Evolutionary conservation across 2,113 vertebrate genomes (phyloP), one percentile per base, ranked within the genome.

Genomic region (Melanerpes aurifrons): DNA sequence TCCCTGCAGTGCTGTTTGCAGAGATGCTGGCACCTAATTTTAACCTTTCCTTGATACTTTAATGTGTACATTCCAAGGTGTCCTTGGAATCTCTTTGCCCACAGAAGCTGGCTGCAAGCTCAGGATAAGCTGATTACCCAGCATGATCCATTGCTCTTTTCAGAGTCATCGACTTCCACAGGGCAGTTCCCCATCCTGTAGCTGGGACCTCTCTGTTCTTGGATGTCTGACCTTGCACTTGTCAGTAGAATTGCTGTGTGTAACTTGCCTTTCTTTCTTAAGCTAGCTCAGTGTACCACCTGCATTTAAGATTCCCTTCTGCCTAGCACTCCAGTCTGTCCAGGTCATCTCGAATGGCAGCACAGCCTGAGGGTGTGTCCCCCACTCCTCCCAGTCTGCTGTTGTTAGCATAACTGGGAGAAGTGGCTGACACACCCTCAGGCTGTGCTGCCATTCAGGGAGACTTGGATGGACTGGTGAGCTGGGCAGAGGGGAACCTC

Each of bases 161-260:
- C 84, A 85, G 92, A 94, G 53, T 89, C 78, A 68, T 74, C 92
- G 77, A 87, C 78, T 94, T 62, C 63, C 78, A 95, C 86, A 89
- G 64, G 82, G 91, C 91, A 82, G 37, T 95, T 86, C 81, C 93
- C 47, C 87, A 54, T 93, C 61, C 81, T 93, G 45, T 82, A 72
- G 87, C 81, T 89, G 70, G 66, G 77, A 87, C 78, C 62, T 90
- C 70, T 89, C 21, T 92, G 31, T 92, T 89, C 48, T 43, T 92
- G 14, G 87, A 73, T 92, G 74, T 80, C 86, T 92, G 74, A 73
- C 43, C 64, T 86, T 90, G 86, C 89, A 24, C 89, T 96, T 93
- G 86, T 31, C 81, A 92, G 37, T 57, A 66, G 91, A 28, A 89
- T 77, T 11, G n/a, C 86, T 92, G 86, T 87, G 63, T 94, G 68